These are phyloP conservation scores for Phyllostomus discolor DNA, from an alignment of 2,113 vertebrate species.

Conservation along the genomic window DNA sequence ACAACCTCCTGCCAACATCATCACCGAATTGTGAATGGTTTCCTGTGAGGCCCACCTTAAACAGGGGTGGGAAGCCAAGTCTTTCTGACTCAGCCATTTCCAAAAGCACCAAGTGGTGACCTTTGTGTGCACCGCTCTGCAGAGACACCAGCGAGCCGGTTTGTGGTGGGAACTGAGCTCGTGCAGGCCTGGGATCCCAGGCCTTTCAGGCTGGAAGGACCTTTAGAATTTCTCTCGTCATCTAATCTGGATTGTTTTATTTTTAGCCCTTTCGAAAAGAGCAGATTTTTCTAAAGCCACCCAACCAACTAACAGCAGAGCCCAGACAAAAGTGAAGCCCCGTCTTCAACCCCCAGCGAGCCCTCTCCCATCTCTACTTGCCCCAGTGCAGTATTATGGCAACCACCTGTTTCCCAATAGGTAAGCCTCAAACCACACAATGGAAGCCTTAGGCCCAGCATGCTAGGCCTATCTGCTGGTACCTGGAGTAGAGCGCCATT, in stretches of 20 bases:
- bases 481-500: background rate
- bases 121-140: background rate
- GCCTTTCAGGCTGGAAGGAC: background rate
- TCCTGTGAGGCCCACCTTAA: background rate
- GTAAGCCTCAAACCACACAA: background rate
- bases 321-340: background rate
- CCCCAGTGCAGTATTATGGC: background rate
- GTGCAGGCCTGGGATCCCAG: background rate
- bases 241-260: background rate
- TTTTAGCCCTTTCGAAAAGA: background rate
- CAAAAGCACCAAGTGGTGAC: background rate
- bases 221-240: background rate
- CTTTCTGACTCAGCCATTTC: background rate
- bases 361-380: background rate
- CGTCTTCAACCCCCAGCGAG: background rate
- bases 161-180: background rate
- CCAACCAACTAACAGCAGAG: background rate
- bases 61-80: background rate
- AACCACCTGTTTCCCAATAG: background rate
- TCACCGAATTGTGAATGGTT: background rate
- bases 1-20: background rate
- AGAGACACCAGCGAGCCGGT: background rate
- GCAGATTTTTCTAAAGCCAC: background rate
- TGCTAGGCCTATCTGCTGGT: too few relatives aligned
- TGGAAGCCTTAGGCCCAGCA: background rate